Percentiles rank a stretch among this genome's conserved stretches.
Conservation (phyloP, 2,113 vertebrate genomes). For the Lepus americanus region DNA sequence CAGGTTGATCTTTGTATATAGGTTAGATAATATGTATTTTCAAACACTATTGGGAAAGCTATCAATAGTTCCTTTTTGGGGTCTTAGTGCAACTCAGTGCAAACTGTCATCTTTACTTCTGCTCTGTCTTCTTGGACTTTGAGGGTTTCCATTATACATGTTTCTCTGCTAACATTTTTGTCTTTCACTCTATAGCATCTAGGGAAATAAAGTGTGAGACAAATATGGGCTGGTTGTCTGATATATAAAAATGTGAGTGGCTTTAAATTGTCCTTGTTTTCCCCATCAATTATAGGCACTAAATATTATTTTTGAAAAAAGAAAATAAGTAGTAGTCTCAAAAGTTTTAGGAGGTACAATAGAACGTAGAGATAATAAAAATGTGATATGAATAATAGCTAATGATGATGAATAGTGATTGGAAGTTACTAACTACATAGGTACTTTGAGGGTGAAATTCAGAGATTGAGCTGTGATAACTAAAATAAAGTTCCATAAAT, state of each 20-base stretch:
- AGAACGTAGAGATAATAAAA: background rate
- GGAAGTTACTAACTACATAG: background rate
- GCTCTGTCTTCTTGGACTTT: background rate
- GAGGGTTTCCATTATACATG: constrained; percentile 16
- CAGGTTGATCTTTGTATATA: background rate
- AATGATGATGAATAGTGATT: background rate
- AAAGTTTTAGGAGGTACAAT: background rate
- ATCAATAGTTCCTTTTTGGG: background rate
- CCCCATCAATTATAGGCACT: background rate
- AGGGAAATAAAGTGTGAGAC: constrained; percentile 9
- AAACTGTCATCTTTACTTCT: background rate
- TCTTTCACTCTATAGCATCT: background rate
- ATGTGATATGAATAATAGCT: background rate
- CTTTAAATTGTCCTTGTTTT: background rate
- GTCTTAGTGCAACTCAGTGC: background rate
- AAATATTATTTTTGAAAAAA: background rate
- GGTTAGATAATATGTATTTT: background rate
- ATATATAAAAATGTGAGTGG: background rate
- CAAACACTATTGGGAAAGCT: background rate
- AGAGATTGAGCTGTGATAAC: background rate
- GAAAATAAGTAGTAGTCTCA: background rate
- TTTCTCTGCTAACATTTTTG: background rate
- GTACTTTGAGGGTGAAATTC: background rate
- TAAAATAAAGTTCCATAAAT: constrained; percentile 3
- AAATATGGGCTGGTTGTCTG: background rate